Conservation (phyloP, 2,888 invertebrate species). For the Tipula helvola region DNA sequence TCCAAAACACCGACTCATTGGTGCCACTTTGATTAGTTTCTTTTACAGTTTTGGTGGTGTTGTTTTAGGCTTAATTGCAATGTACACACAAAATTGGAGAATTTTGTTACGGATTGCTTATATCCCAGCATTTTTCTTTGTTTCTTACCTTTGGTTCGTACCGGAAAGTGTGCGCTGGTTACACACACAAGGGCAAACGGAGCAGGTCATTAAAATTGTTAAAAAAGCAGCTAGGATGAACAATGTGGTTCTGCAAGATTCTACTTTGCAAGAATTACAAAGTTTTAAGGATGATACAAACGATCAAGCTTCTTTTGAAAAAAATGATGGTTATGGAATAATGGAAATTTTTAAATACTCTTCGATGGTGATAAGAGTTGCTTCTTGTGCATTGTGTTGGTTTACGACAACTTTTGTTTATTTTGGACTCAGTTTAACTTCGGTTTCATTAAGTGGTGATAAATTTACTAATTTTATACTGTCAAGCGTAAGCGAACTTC, state of each 20-base stretch:
- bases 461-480: slow-evolving; percentile 62
- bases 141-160: slow-evolving; percentile 46
- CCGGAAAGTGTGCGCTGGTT: slow-evolving; percentile 60
- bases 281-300: background rate
- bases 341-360: slow-evolving; percentile 15
- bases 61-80: background rate
- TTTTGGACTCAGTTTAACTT: slow-evolving; percentile 67
- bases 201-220: slow-evolving; percentile 44
- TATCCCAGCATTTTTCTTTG: background rate
- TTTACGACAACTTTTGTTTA: slow-evolving; percentile 66
- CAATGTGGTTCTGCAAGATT: slow-evolving; percentile 26
- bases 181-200: slow-evolving; percentile 42
- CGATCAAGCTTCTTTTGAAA: background rate
- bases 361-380: slow-evolving; percentile 28
- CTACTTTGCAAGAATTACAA: background rate
- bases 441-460: slow-evolving; percentile 59
- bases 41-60: background rate
- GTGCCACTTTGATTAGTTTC: background rate
- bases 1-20: background rate
- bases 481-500: slow-evolving; percentile 48
- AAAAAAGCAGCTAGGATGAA: slow-evolving; percentile 46
- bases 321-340: slow-evolving; percentile 11
- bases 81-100: background rate
- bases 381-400: slow-evolving; percentile 67
- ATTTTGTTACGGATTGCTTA: background rate